Evolutionary conservation across 1,140 invertebrate species (phyloP).

Genomic region (Calephelis virginiensis): DNA sequence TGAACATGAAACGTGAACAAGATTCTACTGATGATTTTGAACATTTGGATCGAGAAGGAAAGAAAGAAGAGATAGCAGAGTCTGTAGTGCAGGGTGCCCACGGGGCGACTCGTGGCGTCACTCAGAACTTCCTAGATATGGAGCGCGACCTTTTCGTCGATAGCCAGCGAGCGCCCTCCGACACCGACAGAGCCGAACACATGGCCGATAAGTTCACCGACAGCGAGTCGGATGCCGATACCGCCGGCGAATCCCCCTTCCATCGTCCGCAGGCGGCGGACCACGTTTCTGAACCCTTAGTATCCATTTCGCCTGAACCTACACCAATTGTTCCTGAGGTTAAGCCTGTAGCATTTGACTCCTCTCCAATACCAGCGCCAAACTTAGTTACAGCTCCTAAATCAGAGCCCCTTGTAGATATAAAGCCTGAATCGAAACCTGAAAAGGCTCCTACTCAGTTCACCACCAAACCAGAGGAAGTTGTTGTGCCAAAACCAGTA

Average conservation of each 20-base stretch:
- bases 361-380: constrained; percentile 32
- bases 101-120: constrained; percentile 64
- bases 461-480: constrained; percentile 34
- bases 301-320: constrained; percentile 34
- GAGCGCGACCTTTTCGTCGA: constrained; percentile 72
- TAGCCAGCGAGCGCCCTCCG: constrained; percentile 54
- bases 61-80: constrained; percentile 53
- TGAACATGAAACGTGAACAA: constrained; percentile 79
- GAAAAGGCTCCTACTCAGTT: constrained; percentile 30
- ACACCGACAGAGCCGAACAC: constrained; percentile 57
- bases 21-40: constrained; percentile 86
- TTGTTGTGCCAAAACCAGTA: constrained; percentile 28
- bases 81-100: constrained; percentile 51
- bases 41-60: constrained; percentile 80
- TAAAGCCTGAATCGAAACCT: constrained; percentile 28
- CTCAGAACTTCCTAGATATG: constrained; percentile 78
- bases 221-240: constrained; percentile 75
- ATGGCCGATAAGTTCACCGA: constrained; percentile 75
- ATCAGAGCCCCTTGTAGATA: constrained; percentile 23
- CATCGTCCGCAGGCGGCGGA: constrained; percentile 46
- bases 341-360: constrained; percentile 33
- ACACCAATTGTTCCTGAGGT: constrained; percentile 33
- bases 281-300: constrained; percentile 46
- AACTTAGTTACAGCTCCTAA: constrained; percentile 20
- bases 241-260: constrained; percentile 57